Evolutionary conservation across 2,797 vertebrate species (phyloP).

Genomic region (Discoglossus pictus): DNA sequence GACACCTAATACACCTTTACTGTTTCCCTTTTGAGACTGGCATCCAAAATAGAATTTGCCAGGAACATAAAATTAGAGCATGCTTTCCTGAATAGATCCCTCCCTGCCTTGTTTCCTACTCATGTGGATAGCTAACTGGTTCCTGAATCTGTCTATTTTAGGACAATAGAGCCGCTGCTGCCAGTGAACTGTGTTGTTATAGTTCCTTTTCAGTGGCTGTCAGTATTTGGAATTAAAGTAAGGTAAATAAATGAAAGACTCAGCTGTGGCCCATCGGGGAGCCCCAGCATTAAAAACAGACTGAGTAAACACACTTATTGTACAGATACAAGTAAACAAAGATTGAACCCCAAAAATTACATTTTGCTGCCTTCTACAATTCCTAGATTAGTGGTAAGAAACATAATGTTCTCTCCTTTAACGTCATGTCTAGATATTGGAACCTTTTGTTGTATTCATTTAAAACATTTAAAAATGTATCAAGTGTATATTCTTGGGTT

Average conservation of each 20-base stretch:
- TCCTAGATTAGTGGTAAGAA: no score
- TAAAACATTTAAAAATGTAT: no score
- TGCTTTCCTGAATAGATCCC: not conserved
- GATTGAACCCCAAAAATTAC: constrained; percentile 1
- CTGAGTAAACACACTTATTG: constrained; percentile 12
- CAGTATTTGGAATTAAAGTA: constrained; percentile 24
- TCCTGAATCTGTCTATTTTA: constrained; percentile 18
- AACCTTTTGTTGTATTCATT: no score
- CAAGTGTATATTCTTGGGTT: no score
- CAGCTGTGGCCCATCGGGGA: constrained; percentile 17
- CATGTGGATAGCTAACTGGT: constrained; percentile 23
- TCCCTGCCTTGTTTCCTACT: not conserved
- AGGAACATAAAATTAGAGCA: constrained; percentile 1
- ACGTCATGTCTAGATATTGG: no score
- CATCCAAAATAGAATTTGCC: constrained; percentile 1
- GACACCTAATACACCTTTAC: no score
- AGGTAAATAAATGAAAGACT: constrained; percentile 21
- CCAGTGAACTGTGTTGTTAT: constrained; percentile 14
- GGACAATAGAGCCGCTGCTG: constrained; percentile 13
- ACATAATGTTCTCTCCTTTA: no score
- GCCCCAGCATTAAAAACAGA: constrained; percentile 8
- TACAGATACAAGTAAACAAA: not conserved
- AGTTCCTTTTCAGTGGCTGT: constrained; percentile 10
- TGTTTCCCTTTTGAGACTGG: no score
- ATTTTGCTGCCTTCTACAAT: not conserved